Evolutionary conservation across 2,888 invertebrate genomes (phyloP).

Genomic region (Penaeus monodon): DNA sequence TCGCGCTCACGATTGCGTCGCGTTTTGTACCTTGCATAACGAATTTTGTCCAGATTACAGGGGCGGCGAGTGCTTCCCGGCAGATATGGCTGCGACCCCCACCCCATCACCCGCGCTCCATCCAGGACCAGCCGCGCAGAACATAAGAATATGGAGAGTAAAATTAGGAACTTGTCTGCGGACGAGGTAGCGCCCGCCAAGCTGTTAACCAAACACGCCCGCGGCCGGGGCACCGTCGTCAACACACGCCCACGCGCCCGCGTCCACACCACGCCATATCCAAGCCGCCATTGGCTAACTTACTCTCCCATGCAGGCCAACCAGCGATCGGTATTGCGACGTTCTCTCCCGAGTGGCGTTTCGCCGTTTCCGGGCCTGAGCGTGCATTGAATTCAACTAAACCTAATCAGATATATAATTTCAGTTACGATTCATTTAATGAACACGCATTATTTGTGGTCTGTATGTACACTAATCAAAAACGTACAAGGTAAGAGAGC

Average conservation of each 20-base stretch:
- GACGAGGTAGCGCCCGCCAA: conserved; percentile 35
- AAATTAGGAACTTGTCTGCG: conserved; percentile 59
- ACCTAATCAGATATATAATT: conserved; percentile 44
- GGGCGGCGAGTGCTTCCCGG: too few relatives aligned
- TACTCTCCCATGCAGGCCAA: background rate
- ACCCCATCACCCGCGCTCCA: background rate
- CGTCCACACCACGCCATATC: background rate
- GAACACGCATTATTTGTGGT: conserved; percentile 43
- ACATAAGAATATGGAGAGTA: conserved; percentile 11
- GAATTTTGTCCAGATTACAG: too few relatives aligned
- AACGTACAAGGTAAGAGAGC: conserved; percentile 53
- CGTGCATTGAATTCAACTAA: conserved; percentile 34
- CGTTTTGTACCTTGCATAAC: too few relatives aligned
- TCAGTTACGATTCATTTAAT: conserved; percentile 41
- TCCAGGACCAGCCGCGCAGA: background rate
- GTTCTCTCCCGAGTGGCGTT: background rate
- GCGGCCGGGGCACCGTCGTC: conserved; percentile 7
- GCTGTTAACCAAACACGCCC: conserved; percentile 29
- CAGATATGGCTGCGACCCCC: too few relatives aligned
- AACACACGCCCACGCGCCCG: conserved; percentile 19
- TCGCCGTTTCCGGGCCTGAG: background rate
- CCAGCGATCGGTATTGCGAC: background rate
- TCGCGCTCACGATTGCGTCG: too few relatives aligned
- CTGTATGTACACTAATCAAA: conserved; percentile 52
- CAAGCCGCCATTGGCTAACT: background rate